phyloP scores from a whole-genome alignment of 2,113 vertebrate genomes.

The Capreolus pygargus region DNA sequence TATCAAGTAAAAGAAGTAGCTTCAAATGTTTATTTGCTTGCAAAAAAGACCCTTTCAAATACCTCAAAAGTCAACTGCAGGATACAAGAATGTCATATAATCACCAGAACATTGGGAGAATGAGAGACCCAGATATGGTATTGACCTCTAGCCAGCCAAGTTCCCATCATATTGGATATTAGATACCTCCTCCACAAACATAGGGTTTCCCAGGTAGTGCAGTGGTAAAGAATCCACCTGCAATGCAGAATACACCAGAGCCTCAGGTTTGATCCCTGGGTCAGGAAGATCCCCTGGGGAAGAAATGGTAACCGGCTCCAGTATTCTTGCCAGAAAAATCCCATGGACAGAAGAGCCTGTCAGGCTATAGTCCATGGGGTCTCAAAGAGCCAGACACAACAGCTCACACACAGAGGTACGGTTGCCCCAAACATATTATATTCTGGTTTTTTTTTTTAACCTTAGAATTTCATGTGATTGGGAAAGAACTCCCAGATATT shows the following conservation, averaged over 20 bases:
- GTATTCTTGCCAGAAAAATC: background rate
- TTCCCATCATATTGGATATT: background rate
- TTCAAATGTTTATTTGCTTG: background rate
- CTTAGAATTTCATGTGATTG: background rate
- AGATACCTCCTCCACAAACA: background rate
- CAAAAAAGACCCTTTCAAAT: background rate
- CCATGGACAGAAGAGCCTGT: background rate
- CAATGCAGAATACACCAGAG: background rate
- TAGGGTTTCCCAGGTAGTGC: background rate
- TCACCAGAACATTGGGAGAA: background rate
- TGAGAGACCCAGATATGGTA: background rate
- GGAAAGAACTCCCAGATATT: background rate
- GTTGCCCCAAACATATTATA: background rate
- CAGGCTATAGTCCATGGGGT: background rate
- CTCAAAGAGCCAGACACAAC: background rate
- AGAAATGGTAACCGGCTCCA: background rate
- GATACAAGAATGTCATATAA: background rate
- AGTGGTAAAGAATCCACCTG: background rate
- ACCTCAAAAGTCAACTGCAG: background rate
- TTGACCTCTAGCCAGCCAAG: rapidly evolving
- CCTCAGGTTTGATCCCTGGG: background rate
- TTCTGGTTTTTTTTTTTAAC: background rate
- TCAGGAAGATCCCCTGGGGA: background rate
- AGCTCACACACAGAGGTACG: background rate
- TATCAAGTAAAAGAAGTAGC: background rate